Percentiles rank a stretch among this genome's conserved stretches.
phyloP scores from a whole-genome alignment of 1,140 invertebrate species.

The Geopemphigus sp. region DNA sequence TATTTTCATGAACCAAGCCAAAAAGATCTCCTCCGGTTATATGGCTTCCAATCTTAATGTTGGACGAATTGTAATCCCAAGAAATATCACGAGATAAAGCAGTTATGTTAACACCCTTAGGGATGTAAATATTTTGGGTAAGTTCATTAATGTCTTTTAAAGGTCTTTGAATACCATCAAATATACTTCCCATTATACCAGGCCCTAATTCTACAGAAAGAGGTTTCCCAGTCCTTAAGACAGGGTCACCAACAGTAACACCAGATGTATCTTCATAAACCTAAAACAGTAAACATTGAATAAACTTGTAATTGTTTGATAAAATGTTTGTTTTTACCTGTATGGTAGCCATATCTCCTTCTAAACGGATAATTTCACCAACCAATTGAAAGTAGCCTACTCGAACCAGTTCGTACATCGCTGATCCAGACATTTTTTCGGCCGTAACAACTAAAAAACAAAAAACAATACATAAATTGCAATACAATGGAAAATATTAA shows the following conservation, averaged over 20 bases:
- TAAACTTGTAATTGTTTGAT: neutral
- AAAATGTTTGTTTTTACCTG: slow-evolving; percentile 63
- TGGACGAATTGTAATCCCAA: slow-evolving; percentile 92
- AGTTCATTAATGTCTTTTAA: slow-evolving; percentile 93
- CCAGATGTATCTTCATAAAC: slow-evolving; percentile 99
- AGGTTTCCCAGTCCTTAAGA: slow-evolving; percentile 95
- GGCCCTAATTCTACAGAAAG: slow-evolving; percentile 98
- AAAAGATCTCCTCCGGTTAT: slow-evolving; percentile 98
- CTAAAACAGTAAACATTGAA: slow-evolving; percentile 56
- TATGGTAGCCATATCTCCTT: slow-evolving; percentile 99
- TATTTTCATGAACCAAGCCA: slow-evolving; percentile 94
- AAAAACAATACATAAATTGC: slow-evolving; percentile 40
- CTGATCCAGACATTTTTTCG: slow-evolving; percentile 97
- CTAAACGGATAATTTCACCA: slow-evolving; percentile 98
- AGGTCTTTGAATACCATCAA: slow-evolving; percentile 99
- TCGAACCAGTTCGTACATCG: slow-evolving; percentile 99
- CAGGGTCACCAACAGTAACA: slow-evolving; percentile 98
- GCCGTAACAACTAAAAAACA: slow-evolving; percentile 88
- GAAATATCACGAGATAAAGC: slow-evolving; percentile 74
- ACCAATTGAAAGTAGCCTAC: slow-evolving; percentile 98
- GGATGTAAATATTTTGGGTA: slow-evolving; percentile 97
- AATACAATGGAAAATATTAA: neutral
- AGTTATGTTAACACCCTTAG: slow-evolving; percentile 95
- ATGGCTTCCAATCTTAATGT: slow-evolving; percentile 88
- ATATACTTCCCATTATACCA: slow-evolving; percentile 98